These are phyloP conservation scores for Bombus waltoni DNA, from an alignment of 1,140 invertebrate species.

Conservation along the genomic window DNA sequence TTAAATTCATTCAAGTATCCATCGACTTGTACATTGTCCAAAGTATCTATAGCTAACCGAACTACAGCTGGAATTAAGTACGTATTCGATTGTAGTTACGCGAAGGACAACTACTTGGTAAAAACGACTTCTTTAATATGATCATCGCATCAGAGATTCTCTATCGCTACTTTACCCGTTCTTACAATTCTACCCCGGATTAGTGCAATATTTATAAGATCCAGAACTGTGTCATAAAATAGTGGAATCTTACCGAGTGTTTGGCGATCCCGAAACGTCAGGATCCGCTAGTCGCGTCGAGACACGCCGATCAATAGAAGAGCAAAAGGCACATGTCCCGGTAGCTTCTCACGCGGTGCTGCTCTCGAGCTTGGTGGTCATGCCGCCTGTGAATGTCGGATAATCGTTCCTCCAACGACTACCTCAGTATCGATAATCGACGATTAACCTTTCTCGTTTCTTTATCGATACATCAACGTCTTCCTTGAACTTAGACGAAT, in stretches of 20 bases:
- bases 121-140: background rate
- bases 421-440: background rate
- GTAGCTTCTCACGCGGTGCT: constrained; percentile 50
- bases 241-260: constrained; percentile 54
- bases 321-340: constrained; percentile 72
- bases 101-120: background rate
- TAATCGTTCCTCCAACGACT: background rate
- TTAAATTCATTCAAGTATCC: too few species aligned
- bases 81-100: background rate
- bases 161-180: background rate
- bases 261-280: constrained; percentile 61
- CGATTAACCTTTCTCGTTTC: background rate
- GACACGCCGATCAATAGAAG: constrained; percentile 74
- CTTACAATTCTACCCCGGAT: background rate
- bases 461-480: background rate
- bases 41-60: background rate
- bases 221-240: background rate
- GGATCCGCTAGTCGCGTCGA: constrained; percentile 67
- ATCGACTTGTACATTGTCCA: background rate
- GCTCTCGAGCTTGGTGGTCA: constrained; percentile 27
- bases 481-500: background rate
- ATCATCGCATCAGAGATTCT: too few species aligned
- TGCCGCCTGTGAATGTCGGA: background rate
- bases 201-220: too few species aligned
- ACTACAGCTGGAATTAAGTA: background rate